Evolutionary conservation across 2,113 vertebrate species (phyloP).

Genomic region (Rhinichthys klamathensis): DNA sequence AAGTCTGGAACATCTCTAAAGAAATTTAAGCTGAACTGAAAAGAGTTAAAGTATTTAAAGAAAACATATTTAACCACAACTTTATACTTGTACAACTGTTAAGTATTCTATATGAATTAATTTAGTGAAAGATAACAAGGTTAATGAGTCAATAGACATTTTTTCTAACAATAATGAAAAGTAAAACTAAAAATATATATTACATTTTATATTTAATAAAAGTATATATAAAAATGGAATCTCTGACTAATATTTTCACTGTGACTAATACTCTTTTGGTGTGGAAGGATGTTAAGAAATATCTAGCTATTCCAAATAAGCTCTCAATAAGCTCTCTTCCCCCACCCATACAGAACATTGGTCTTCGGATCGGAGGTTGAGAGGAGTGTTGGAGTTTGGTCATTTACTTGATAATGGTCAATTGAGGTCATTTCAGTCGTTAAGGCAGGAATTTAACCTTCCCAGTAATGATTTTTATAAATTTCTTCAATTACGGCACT

Average conservation of each 20-base stretch:
- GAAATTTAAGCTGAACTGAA: conserved; percentile 79
- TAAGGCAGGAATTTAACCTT: too few relatives aligned
- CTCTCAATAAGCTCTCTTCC: neutral
- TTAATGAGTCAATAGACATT: neutral
- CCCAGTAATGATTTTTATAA: too few relatives aligned
- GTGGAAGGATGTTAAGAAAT: conserved; percentile 7
- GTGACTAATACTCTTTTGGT: neutral
- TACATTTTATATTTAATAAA: too few relatives aligned
- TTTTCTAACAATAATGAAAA: neutral
- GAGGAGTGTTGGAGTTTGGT: neutral
- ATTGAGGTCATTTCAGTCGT: too few relatives aligned
- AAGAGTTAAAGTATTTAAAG: neutral
- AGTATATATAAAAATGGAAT: too few relatives aligned
- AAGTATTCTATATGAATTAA: neutral
- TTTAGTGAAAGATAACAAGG: neutral
- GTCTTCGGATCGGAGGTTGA: neutral
- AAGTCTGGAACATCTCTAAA: conserved; percentile 85
- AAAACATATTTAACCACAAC: neutral
- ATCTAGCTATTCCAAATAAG: neutral
- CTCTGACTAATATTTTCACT: too few relatives aligned
- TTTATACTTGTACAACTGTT: neutral
- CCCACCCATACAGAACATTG: neutral
- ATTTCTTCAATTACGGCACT: too few relatives aligned
- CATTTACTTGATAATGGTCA: too few relatives aligned
- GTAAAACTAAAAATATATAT: neutral